These are phyloP conservation scores for Alosa sapidissima DNA, from an alignment of 2,797 vertebrate genomes.

Conservation along the genomic window DNA sequence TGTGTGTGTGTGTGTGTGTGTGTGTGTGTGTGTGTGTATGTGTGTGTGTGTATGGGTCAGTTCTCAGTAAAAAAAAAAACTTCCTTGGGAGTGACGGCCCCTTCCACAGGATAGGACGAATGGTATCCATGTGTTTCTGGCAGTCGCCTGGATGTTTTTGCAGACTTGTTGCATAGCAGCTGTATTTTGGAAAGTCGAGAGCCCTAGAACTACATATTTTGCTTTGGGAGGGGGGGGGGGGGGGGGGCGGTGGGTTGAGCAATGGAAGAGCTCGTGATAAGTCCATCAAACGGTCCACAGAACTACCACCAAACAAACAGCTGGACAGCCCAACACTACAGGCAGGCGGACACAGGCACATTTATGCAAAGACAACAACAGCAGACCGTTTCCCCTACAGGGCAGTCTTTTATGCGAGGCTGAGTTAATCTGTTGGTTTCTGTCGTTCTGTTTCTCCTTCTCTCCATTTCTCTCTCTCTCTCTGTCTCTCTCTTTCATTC, in stretches of 20 bases:
- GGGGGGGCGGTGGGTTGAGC: conserved; percentile 33
- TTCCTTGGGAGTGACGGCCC: conserved; percentile 38
- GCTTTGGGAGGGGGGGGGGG: conserved; percentile 40
- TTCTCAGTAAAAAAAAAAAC: conserved; percentile 39
- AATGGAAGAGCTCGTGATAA: conserved; percentile 30
- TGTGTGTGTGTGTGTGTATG: conserved; percentile 17
- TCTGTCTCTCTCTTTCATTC: background rate
- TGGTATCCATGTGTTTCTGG: conserved; percentile 61
- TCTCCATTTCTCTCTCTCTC: conserved; percentile 12
- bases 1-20: conserved; percentile 35
- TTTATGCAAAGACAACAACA: background rate
- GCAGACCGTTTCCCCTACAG: background rate
- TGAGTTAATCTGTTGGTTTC: background rate
- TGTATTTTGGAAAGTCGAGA: conserved; percentile 79
- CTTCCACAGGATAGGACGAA: conserved; percentile 48
- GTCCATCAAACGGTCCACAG: conserved; percentile 15
- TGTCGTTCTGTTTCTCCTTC: background rate
- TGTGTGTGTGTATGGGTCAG: conserved; percentile 36
- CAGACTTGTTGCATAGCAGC: conserved; percentile 77
- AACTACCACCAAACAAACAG: conserved; percentile 46
- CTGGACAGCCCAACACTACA: conserved; percentile 37
- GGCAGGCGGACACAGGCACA: background rate
- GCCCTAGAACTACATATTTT: conserved; percentile 68
- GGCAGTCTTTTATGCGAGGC: background rate
- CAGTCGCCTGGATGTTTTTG: conserved; percentile 73